A percentile compares a stretch with the other conserved stretches of the same genome.
phyloP scores from a whole-genome alignment of 2,888 invertebrate genomes.

The Seira ritae region DNA sequence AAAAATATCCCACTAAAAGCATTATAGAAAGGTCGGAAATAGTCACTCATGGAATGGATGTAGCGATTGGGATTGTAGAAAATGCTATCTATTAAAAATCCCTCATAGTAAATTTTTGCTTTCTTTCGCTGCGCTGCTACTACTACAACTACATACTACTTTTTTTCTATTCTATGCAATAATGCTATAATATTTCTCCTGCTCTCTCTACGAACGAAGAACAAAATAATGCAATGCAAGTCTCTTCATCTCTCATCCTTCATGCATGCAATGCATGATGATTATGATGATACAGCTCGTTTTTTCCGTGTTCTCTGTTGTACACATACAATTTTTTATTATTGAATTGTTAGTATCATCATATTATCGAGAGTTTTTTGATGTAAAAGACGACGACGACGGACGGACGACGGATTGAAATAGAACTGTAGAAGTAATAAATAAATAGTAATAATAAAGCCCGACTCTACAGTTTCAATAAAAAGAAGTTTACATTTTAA shows the following conservation, averaged over 20 bases:
- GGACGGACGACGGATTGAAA: background rate
- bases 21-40: background rate
- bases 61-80: background rate
- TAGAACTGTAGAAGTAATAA: background rate
- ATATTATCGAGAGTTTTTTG: background rate
- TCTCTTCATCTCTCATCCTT: too few relatives aligned
- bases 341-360: background rate
- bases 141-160: background rate
- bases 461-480: background rate
- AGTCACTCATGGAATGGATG: background rate
- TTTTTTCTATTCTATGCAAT: too few relatives aligned
- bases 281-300: constrained; percentile 4
- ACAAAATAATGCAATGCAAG: too few relatives aligned
- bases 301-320: too few relatives aligned
- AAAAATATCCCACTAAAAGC: too few relatives aligned
- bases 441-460: too few relatives aligned
- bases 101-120: background rate
- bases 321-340: background rate
- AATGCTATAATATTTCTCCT: background rate
- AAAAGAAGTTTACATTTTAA: background rate
- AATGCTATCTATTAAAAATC: constrained; percentile 1
- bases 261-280: too few relatives aligned
- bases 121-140: too few relatives aligned
- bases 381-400: background rate
- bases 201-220: background rate